Conservation (phyloP, 2,888 invertebrate species). For the Gisinianus flammeolus region DNA sequence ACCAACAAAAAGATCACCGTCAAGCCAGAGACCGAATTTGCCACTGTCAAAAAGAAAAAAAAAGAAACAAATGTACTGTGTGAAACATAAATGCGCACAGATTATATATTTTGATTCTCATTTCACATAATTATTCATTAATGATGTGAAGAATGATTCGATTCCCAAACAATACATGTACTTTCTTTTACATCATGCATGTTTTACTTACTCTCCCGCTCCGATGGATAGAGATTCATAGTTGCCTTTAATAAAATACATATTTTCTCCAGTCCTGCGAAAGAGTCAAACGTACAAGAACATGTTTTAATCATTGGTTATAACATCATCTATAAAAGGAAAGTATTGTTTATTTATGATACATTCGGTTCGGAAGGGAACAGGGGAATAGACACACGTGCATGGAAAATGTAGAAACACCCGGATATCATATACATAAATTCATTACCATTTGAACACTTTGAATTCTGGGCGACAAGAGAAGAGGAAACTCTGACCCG, state of each 20-base stretch:
- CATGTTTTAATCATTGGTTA: background rate
- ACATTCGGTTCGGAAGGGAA: no score
- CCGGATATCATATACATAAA: no score
- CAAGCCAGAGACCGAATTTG: slow-evolving; percentile 96
- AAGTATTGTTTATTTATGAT: no score
- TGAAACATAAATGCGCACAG: background rate
- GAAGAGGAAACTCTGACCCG: slow-evolving; percentile 90
- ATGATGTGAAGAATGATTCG: background rate
- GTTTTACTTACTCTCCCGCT: slow-evolving; percentile 86
- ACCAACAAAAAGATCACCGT: slow-evolving; percentile 95
- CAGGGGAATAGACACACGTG: no score
- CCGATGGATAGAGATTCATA: slow-evolving; percentile 93
- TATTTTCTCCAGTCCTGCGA: slow-evolving; percentile 85
- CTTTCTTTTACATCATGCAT: background rate
- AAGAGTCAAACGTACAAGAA: background rate
- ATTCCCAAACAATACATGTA: background rate
- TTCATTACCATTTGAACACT: slow-evolving; percentile 85
- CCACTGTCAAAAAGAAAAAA: slow-evolving; percentile 70
- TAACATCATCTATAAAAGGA: background rate
- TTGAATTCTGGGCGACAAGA: slow-evolving; percentile 83
- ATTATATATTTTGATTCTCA: background rate
- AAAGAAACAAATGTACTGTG: background rate
- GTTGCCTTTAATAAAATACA: slow-evolving; percentile 97
- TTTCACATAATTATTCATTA: background rate
- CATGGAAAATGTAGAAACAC: no score